phyloP scores from a whole-genome alignment of 2,888 invertebrate species.

The Mechanitis mazaeus region DNA sequence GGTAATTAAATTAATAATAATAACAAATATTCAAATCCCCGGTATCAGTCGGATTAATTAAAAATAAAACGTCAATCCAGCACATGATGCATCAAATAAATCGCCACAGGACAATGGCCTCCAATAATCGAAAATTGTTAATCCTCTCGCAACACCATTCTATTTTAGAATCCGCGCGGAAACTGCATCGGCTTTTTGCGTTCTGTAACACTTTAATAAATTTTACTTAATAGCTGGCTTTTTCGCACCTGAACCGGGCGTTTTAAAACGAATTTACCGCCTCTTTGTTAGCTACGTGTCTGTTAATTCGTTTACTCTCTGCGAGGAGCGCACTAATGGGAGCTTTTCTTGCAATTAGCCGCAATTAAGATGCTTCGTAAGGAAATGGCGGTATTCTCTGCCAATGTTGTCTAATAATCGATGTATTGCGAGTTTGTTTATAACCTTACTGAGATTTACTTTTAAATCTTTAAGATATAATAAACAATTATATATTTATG shows the following conservation, averaged over 20 bases:
- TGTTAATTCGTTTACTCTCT: conserved; percentile 73
- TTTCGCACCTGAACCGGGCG: conserved; percentile 65
- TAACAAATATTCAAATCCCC: neutral
- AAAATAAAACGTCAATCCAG: conserved; percentile 4
- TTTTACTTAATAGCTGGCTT: conserved; percentile 62
- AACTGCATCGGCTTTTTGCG: conserved; percentile 37
- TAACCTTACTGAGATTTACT: neutral
- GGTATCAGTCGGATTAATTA: neutral
- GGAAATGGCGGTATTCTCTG: conserved; percentile 43
- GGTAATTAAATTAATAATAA: neutral
- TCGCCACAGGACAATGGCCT: conserved; percentile 17
- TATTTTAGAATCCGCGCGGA: conserved; percentile 29
- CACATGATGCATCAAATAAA: conserved; percentile 1
- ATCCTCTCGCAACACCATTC: conserved; percentile 22
- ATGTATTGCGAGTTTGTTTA: conserved; percentile 15
- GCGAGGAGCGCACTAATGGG: conserved; percentile 60
- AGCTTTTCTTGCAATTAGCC: conserved; percentile 71
- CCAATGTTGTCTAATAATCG: conserved; percentile 20
- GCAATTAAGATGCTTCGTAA: conserved; percentile 67
- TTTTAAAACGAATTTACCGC: conserved; percentile 69
- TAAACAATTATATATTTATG: neutral
- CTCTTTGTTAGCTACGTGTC: conserved; percentile 58
- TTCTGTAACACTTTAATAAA: conserved; percentile 55
- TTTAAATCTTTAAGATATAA: neutral
- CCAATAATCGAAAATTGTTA: conserved; percentile 28